Percentiles rank a stretch among this genome's conserved stretches.
Evolutionary conservation across 2,888 invertebrate genomes (phyloP).

Genomic region (Rotaria magnacalcarata): DNA sequence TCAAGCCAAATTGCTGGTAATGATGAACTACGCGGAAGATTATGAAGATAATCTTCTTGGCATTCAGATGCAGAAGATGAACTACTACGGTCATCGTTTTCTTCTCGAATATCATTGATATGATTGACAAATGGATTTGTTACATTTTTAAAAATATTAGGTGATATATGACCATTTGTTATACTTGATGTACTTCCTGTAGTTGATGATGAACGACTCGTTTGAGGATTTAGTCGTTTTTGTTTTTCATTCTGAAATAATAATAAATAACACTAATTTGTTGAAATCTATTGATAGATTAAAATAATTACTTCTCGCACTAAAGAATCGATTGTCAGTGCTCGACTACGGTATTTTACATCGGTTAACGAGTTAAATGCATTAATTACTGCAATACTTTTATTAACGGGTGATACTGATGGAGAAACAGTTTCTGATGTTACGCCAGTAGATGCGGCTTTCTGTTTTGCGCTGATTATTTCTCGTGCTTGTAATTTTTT

Average conservation of each 20-base stretch:
- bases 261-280: background rate
- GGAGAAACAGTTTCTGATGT: background rate
- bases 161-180: background rate
- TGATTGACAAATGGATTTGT: background rate
- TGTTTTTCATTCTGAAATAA: background rate
- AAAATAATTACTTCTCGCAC: background rate
- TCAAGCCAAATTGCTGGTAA: conserved; percentile 4
- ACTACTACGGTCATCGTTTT: background rate
- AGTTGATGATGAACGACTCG: background rate
- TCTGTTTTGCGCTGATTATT: background rate
- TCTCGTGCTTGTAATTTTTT: conserved; percentile 50
- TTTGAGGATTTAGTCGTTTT: background rate
- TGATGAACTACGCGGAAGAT: background rate
- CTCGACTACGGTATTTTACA: background rate
- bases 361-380: background rate
- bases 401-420: background rate
- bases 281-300: too few relatives aligned
- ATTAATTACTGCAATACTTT: background rate
- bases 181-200: background rate
- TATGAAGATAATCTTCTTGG: background rate
- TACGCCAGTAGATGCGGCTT: background rate
- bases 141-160: background rate
- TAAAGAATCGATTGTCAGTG: background rate
- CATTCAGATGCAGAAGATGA: background rate
- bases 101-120: background rate